These are phyloP conservation scores for Sturmia bella DNA, from an alignment of 2,888 invertebrate genomes.

Conservation along the genomic window DNA sequence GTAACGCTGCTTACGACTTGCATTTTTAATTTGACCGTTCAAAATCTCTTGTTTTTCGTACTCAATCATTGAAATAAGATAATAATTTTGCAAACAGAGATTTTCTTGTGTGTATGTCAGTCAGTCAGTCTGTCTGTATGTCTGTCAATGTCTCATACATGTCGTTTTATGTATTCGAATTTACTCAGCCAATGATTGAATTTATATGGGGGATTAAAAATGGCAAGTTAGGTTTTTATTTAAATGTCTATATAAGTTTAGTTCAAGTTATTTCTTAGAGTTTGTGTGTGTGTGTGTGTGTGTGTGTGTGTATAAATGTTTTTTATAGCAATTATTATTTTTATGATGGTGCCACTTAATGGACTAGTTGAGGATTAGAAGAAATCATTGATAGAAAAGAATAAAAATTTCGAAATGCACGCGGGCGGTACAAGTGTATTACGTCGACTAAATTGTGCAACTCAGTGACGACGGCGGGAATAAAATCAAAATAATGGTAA, in stretches of 20 bases:
- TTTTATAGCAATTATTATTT: constrained; percentile 33
- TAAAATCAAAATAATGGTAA: constrained; percentile 44
- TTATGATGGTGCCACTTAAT: constrained; percentile 49
- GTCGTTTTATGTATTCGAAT: constrained; percentile 3
- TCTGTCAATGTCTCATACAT: constrained; percentile 23
- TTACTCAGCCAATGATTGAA: constrained; percentile 46
- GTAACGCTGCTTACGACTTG: background rate
- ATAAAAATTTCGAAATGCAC: constrained; percentile 27
- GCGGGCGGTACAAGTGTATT: constrained; percentile 55
- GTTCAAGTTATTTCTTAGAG: constrained; percentile 44
- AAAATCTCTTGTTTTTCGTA: constrained; percentile 7
- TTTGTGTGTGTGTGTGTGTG: too few relatives aligned
- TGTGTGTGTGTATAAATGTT: background rate
- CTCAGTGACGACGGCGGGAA: constrained; percentile 28
- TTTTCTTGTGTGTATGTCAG: constrained; percentile 7
- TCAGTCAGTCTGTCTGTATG: background rate
- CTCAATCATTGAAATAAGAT: constrained; percentile 31
- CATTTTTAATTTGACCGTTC: constrained; percentile 9
- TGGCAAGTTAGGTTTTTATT: constrained; percentile 53
- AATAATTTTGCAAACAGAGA: constrained; percentile 18
- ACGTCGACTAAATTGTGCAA: constrained; percentile 3
- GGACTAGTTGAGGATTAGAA: constrained; percentile 16
- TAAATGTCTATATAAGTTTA: constrained; percentile 58
- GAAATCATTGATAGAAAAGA: background rate
- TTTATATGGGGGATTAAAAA: constrained; percentile 47